A percentile compares a stretch with the other conserved stretches of the same genome.
These are phyloP conservation scores for Mesitornis unicolor DNA, from an alignment of 2,113 vertebrate species.

Conservation along the genomic window DNA sequence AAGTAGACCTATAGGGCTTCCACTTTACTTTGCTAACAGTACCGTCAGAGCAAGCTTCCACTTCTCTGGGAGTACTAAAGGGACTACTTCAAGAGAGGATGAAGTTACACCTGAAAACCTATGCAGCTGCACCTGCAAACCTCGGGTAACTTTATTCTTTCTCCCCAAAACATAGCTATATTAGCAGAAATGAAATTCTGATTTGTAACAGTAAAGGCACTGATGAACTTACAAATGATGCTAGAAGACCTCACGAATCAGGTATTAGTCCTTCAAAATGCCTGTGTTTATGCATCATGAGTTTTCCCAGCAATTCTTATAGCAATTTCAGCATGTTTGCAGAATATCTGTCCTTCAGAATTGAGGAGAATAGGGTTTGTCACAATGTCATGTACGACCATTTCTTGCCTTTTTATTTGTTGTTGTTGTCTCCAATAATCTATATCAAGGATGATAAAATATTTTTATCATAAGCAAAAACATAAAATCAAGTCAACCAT, in stretches of 20 bases:
- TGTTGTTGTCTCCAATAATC: not conserved
- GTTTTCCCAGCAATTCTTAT: not conserved
- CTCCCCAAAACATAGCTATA: not conserved
- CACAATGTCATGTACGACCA: not conserved
- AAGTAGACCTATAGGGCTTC: conserved; percentile 24
- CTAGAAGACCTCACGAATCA: not conserved
- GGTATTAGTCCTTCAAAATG: not conserved
- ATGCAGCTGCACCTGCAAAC: not conserved
- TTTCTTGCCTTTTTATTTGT: not conserved
- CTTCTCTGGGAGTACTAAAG: not conserved
- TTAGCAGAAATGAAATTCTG: not conserved
- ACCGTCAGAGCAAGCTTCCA: conserved; percentile 13
- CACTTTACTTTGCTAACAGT: not conserved
- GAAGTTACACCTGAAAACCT: not conserved
- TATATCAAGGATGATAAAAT: not conserved
- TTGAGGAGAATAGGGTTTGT: not conserved
- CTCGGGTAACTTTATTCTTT: not conserved
- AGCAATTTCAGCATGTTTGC: not conserved
- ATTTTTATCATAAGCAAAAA: not conserved
- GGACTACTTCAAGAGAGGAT: not conserved
- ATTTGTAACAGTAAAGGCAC: not conserved
- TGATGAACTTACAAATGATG: not conserved
- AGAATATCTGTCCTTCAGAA: not conserved
- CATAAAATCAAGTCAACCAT: not conserved
- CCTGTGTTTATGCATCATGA: not conserved